These are phyloP conservation scores for Botia kubotai DNA, from an alignment of 2,797 vertebrate genomes.

Conservation along the genomic window DNA sequence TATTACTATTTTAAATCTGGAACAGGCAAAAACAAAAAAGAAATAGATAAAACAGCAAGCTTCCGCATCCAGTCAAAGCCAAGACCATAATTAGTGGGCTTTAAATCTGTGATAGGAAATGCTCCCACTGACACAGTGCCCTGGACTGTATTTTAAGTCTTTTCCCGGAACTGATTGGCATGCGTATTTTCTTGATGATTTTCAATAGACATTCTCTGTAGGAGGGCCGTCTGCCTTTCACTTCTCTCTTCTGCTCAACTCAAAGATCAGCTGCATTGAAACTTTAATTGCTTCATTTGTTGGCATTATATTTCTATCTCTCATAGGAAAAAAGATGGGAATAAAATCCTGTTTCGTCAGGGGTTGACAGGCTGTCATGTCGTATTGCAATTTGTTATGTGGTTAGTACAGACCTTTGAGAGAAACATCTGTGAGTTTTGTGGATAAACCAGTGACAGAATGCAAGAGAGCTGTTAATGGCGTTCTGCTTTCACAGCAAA, in stretches of 20 bases:
- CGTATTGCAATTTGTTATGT: constrained; percentile 62
- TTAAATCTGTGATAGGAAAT: constrained; percentile 73
- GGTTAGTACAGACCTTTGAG: constrained; percentile 72
- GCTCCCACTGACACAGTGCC: constrained; percentile 70
- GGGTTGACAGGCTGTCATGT: constrained; percentile 70
- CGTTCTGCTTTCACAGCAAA: constrained; percentile 76
- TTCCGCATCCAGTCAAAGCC: constrained; percentile 62
- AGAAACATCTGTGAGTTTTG: constrained; percentile 81
- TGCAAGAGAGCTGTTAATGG: constrained; percentile 73
- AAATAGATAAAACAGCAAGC: constrained; percentile 52
- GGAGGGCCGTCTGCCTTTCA: constrained; percentile 60
- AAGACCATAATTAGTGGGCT: constrained; percentile 73
- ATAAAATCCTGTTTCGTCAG: constrained; percentile 69
- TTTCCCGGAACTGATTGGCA: constrained; percentile 74
- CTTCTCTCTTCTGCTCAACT: constrained; percentile 68
- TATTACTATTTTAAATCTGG: constrained; percentile 64
- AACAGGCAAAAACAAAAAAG: constrained; percentile 6
- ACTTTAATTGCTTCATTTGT: constrained; percentile 70
- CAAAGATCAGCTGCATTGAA: constrained; percentile 66
- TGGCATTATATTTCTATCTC: constrained; percentile 62
- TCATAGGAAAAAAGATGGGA: constrained; percentile 33
- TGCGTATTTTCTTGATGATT: constrained; percentile 71
- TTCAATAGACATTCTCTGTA: constrained; percentile 70
- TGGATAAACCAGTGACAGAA: constrained; percentile 75
- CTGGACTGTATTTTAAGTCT: constrained; percentile 65